Evolutionary conservation across 1,140 invertebrate species (phyloP), one percentile per base, ranked within the genome.

Genomic region (Galendromus occidentalis): DNA sequence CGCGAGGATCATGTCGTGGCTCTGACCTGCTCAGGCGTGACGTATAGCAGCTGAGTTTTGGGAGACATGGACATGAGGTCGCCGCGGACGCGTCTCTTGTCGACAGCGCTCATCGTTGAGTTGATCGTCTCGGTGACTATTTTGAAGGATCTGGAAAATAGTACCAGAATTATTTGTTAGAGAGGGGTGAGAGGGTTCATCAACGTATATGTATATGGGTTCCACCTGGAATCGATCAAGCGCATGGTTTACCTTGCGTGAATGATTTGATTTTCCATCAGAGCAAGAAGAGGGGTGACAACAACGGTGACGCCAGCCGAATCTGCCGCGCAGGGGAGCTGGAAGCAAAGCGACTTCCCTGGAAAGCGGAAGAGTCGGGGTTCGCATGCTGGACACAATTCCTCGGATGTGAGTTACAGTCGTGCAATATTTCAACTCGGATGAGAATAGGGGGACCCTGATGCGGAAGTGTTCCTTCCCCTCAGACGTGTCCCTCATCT

Each of bases 11-110:
- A n/a, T n/a, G n/a, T n/a, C n/a, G n/a, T n/a, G n/a, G n/a, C n/a
- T n/a, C 33, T 39, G 63, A 86, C 86, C 74, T 90, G 87, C 76
- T 96, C 91, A 0, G 91, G 91, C 2, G 91, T 95, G 2, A 96
- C 82, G 75, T 94, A 96, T 1, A 96, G 76, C 69, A 96, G 81
- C 70, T 82, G 83, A n/a, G 84, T 86, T 66, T 77, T 79, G 2
- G 87, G 87, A 68, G 78, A 79, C 64, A 80, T 80, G 39, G 80
- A 80, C 68, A 80, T 81, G 42, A 92, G 75, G 75, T 91, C 86
- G 73, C 80, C 81, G 41, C 86, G 75, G 7, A 94, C 83, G 66
- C 80, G 76, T 69, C 84, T 82, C 30, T 87, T 79, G 67, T 92
- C 87, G 71, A 82, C 81, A 64, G 73, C 72, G 25, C 77, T 76